phyloP scores from a whole-genome alignment of 2,888 invertebrate species.

The Prosopocoilus inquinatus region DNA sequence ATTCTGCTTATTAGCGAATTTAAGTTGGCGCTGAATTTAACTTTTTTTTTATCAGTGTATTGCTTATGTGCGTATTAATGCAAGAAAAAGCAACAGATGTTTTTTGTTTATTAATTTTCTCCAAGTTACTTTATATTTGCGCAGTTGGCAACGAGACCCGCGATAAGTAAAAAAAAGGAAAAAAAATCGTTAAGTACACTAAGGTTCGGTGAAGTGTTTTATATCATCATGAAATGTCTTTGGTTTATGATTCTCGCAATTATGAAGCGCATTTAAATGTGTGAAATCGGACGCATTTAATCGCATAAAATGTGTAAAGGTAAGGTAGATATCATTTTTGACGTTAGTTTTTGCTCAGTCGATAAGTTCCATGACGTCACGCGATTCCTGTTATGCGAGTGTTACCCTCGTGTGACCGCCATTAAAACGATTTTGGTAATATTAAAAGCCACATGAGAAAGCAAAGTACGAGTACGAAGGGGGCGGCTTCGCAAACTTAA shows the following conservation, averaged over 20 bases:
- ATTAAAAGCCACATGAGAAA: conserved; percentile 17
- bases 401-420: conserved; percentile 42
- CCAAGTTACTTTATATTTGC: background rate
- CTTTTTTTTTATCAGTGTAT: too few relatives aligned
- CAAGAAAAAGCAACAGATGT: too few relatives aligned
- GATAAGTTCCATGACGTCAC: conserved; percentile 34
- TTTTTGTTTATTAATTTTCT: too few relatives aligned
- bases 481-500: background rate
- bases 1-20: too few relatives aligned
- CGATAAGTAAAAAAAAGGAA: background rate
- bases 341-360: conserved; percentile 15
- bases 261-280: too few relatives aligned
- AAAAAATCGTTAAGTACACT: too few relatives aligned
- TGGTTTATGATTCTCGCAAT: too few relatives aligned
- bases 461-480: conserved; percentile 2
- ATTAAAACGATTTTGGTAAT: conserved; percentile 31
- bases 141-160: conserved; percentile 16
- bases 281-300: too few relatives aligned
- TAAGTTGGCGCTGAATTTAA: too few relatives aligned
- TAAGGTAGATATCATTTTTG: conserved; percentile 11
- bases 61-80: too few relatives aligned
- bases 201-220: too few relatives aligned
- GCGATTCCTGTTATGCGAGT: conserved; percentile 36
- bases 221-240: too few relatives aligned
- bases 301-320: conserved; percentile 1